Evolutionary conservation across 2,797 vertebrate genomes (phyloP).

Genomic region (Anomalospiza imberbis): DNA sequence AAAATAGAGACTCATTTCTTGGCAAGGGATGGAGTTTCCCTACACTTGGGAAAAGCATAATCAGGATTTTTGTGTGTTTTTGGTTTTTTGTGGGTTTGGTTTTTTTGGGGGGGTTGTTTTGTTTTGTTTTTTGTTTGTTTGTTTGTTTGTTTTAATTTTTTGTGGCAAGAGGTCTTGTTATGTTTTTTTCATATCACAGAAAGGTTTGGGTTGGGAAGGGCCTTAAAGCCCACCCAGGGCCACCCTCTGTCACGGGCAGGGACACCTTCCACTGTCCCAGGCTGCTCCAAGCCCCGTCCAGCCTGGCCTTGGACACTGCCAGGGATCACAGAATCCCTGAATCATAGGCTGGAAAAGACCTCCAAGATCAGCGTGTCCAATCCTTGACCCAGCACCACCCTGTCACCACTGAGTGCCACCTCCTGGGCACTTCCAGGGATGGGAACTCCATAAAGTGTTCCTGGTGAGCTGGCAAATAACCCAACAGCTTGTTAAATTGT

Average conservation of each 20-base stretch:
- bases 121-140: too few relatives aligned
- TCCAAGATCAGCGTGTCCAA: too few relatives aligned
- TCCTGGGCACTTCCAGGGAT: not conserved
- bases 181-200: not conserved
- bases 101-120: too few relatives aligned
- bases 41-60: not conserved
- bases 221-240: not conserved
- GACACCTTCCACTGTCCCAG: not conserved
- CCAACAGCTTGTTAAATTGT: not conserved
- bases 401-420: fast-evolving
- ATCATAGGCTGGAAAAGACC: not conserved
- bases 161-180: not conserved
- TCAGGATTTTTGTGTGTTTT: fast-evolving
- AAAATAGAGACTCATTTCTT: not conserved
- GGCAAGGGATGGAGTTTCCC: not conserved
- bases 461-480: not conserved
- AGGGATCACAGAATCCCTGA: not conserved
- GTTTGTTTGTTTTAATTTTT: too few relatives aligned
- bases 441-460: not conserved
- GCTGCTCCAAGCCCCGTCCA: not conserved
- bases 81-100: too few relatives aligned
- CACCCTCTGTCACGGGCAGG: not conserved
- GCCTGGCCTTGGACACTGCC: not conserved
- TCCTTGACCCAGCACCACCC: not conserved
- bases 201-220: not conserved